These are phyloP conservation scores for Rhinoderma darwinii DNA, from an alignment of 2,113 vertebrate genomes.

Conservation along the genomic window DNA sequence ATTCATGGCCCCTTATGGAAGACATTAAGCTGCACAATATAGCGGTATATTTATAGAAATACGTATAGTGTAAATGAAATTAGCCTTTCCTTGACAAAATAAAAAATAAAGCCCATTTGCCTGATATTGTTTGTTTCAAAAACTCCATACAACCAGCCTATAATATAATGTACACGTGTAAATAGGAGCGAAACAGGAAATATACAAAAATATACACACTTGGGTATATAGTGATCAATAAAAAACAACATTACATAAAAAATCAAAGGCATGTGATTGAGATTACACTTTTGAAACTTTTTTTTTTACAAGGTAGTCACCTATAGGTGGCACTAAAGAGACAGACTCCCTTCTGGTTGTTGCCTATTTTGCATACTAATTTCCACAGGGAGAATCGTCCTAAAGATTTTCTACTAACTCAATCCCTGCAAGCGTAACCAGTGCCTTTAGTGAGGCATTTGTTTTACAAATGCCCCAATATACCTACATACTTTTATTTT, in stretches of 20 bases:
- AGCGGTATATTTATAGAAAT: constrained; percentile 30
- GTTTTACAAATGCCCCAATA: too few relatives aligned
- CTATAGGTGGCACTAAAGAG: too few relatives aligned
- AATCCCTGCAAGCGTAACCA: too few relatives aligned
- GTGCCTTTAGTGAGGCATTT: too few relatives aligned
- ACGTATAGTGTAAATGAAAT: not conserved
- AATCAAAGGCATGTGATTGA: too few relatives aligned
- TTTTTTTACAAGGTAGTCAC: too few relatives aligned
- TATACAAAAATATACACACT: not conserved
- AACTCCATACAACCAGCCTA: not conserved
- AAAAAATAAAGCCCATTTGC: not conserved
- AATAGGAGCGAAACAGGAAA: not conserved
- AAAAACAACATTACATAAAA: not conserved
- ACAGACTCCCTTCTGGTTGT: too few relatives aligned
- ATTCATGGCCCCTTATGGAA: not conserved
- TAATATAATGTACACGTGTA: not conserved
- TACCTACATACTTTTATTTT: too few relatives aligned
- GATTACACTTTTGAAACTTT: too few relatives aligned
- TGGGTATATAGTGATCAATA: not conserved
- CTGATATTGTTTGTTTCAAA: not conserved
- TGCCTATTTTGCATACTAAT: too few relatives aligned
- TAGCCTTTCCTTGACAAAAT: not conserved
- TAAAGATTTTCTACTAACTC: too few relatives aligned
- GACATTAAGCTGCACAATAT: not conserved
- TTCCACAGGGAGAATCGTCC: too few relatives aligned